Percentiles rank a stretch among this genome's conserved stretches.
Conservation (phyloP, 2,888 invertebrate genomes). For the Epinotia brunnichana region DNA sequence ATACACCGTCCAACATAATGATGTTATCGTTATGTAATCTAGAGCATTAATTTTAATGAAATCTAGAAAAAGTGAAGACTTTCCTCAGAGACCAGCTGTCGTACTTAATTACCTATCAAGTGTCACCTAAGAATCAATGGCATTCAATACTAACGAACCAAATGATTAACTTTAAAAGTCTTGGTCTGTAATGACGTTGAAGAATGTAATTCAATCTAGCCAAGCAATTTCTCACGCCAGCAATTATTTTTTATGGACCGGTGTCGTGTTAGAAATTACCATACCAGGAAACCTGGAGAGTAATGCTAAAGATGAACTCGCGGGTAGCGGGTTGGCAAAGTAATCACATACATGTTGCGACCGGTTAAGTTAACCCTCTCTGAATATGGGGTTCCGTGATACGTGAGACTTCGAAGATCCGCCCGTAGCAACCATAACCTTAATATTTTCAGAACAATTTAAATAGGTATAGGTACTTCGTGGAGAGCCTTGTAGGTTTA, state of each 20-base stretch:
- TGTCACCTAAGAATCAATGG: not conserved
- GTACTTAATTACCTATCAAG: not conserved
- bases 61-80: not conserved
- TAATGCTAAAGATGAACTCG: conserved; percentile 36
- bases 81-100: not conserved
- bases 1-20: no score
- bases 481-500: no score
- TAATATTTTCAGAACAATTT: no score
- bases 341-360: conserved; percentile 31
- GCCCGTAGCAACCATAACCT: no score
- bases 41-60: no score
- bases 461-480: no score
- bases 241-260: conserved; percentile 35
- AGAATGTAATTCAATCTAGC: conserved; percentile 24
- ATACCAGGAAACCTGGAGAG: conserved; percentile 32
- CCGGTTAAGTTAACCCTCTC: conserved; percentile 34
- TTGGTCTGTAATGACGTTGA: not conserved
- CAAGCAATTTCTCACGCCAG: conserved; percentile 22
- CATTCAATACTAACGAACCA: not conserved
- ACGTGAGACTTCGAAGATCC: not conserved
- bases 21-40: no score
- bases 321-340: conserved; percentile 22
- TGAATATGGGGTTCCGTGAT: conserved; percentile 25
- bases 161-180: not conserved
- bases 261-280: conserved; percentile 26